These are phyloP conservation scores for Ailuropoda melanoleuca DNA, from an alignment of 2,113 vertebrate genomes.

Conservation along the genomic window DNA sequence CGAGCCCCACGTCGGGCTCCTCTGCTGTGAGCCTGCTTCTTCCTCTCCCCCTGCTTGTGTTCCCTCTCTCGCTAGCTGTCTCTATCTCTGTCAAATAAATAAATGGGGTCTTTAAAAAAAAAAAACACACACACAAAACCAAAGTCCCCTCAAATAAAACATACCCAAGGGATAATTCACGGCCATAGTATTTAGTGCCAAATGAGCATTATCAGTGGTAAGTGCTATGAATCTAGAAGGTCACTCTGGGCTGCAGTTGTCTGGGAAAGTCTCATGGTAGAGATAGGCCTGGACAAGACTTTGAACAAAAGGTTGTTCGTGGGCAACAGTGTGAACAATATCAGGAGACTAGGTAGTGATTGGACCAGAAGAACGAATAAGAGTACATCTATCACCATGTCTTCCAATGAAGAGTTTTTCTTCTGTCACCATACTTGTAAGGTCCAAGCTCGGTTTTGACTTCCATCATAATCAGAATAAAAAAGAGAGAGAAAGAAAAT, in stretches of 20 bases:
- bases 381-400: not conserved
- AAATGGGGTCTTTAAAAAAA: no score
- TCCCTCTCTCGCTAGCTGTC: no score
- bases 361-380: not conserved
- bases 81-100: no score
- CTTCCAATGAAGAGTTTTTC: not conserved
- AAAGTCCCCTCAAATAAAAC: not conserved
- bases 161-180: not conserved
- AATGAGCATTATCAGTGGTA: not conserved
- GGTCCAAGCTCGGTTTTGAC: not conserved
- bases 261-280: not conserved
- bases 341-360: not conserved
- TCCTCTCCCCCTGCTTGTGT: no score
- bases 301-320: not conserved
- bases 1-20: no score
- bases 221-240: not conserved
- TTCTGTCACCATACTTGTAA: not conserved
- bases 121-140: no score
- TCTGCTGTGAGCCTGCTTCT: no score
- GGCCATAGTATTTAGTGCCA: not conserved
- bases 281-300: not conserved
- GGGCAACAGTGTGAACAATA: not conserved
- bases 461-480: not conserved
- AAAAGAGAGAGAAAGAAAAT: not conserved
- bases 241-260: not conserved